Evolutionary conservation across 1,140 invertebrate species (phyloP), one percentile per base, ranked within the genome.

Genomic region (Plodia interpunctella): DNA sequence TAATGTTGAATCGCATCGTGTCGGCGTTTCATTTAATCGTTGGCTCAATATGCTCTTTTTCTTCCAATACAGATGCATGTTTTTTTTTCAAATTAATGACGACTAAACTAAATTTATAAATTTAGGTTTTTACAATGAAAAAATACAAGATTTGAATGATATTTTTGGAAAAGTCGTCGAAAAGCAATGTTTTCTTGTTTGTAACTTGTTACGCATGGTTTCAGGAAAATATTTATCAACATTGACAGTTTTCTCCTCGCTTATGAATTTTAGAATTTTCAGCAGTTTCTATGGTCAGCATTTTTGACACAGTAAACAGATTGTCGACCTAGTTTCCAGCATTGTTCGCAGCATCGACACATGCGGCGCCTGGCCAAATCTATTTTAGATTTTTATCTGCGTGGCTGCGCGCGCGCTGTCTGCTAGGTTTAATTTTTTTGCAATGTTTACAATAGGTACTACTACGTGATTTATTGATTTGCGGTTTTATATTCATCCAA

Each of bases 281-380:
- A 44, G 38, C 6, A 44, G 1, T 15, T 44, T 15, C n/a, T 2
- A 2, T 59, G 60, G 69, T 65, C 71, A 70, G 70, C 71, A 75
- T 80, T 83, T 82, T 82, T 78, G 74, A 69, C 74, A 77, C 76
- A 68, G 78, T 78, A 82, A 80, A 76, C 79, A 82, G 69, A 80
- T 68, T 68, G 75, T 73, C 75, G 82, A 85, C 82, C 82, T 71
- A 85, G 62, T 83, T 85, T 80, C 75, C 68, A 67, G 80, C 74
- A 85, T 85, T 83, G 82, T 85, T 80, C 68, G 62, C 68, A 60
- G 60, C 66, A 72, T 60, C 64, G 55, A 66, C 68, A 68, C 57
- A 68, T 68, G 66, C 70, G 81, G 81, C 81, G 79, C 73, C 62
- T 76, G 72, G 82, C 82, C 82, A 85, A 85, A 73, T 80, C 82